Percentiles rank a stretch among this genome's conserved stretches.
phyloP scores from a whole-genome alignment of 1,140 invertebrate genomes.

The Papilio polytes region DNA sequence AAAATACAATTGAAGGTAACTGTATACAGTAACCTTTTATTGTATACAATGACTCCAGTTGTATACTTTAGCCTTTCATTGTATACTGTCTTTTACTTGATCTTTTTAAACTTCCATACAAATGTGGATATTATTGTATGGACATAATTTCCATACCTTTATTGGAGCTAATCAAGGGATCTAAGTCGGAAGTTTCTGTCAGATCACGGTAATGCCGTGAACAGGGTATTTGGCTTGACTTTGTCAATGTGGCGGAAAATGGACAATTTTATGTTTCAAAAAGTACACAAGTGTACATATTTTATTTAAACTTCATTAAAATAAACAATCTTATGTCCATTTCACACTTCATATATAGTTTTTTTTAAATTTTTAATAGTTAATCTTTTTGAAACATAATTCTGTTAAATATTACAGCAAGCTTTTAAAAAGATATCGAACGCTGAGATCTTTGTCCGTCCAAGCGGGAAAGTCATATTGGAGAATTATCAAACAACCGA shows the following conservation, averaged over 20 bases:
- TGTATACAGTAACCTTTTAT: no score
- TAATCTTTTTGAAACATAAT: slow-evolving; percentile 6
- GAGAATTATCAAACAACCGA: slow-evolving; percentile 51
- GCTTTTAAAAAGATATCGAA: slow-evolving; percentile 46
- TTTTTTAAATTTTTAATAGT: neutral
- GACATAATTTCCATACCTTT: slow-evolving; percentile 4
- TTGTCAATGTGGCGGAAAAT: slow-evolving; percentile 4
- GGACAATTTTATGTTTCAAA: slow-evolving; percentile 21
- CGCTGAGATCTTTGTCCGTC: slow-evolving; percentile 61
- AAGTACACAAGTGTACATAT: neutral
- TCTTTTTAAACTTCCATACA: no score
- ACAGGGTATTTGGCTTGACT: slow-evolving; percentile 33
- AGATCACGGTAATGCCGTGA: slow-evolving; percentile 11
- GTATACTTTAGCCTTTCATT: no score
- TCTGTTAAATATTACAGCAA: slow-evolving; percentile 38
- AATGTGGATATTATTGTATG: neutral
- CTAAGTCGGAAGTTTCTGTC: neutral
- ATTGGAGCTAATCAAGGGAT: neutral
- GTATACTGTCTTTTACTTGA: no score
- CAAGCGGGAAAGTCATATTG: slow-evolving; percentile 65
- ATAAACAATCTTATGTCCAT: no score
- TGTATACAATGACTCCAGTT: no score
- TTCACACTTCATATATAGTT: no score
- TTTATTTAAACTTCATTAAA: neutral
- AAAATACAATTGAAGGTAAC: no score